These are phyloP conservation scores for Fabriciana adippe DNA, from an alignment of 2,888 invertebrate genomes.

Conservation along the genomic window DNA sequence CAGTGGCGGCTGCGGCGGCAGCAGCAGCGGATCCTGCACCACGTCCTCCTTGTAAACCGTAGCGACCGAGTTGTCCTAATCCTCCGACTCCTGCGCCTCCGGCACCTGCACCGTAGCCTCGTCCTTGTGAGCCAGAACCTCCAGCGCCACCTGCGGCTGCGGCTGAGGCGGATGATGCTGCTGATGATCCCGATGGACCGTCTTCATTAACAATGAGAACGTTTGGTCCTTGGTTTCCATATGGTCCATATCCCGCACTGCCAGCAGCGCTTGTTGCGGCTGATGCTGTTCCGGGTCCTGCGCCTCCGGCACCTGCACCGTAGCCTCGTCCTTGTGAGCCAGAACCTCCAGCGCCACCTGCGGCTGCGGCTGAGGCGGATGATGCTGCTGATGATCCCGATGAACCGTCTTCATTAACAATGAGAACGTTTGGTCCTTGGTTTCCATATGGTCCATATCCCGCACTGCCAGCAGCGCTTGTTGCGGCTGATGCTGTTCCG, in stretches of 20 bases:
- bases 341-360: too few relatives aligned
- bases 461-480: too few relatives aligned
- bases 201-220: slow-evolving; percentile 36
- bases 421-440: too few relatives aligned
- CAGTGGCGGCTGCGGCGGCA: background rate
- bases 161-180: background rate
- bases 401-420: too few relatives aligned
- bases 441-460: too few relatives aligned
- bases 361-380: too few relatives aligned
- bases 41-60: background rate
- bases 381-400: too few relatives aligned
- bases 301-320: too few relatives aligned
- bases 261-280: slow-evolving; percentile 5
- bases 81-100: background rate
- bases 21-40: background rate
- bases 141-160: background rate
- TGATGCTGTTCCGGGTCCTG: background rate
- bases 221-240: slow-evolving; percentile 17
- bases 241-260: slow-evolving; percentile 1
- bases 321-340: too few relatives aligned
- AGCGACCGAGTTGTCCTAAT: background rate
- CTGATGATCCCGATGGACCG: background rate
- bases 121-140: background rate
- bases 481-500: too few relatives aligned
- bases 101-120: slow-evolving; percentile 13